Conservation (phyloP, 2,113 vertebrate species). For the Hippocampus zosterae region DNA sequence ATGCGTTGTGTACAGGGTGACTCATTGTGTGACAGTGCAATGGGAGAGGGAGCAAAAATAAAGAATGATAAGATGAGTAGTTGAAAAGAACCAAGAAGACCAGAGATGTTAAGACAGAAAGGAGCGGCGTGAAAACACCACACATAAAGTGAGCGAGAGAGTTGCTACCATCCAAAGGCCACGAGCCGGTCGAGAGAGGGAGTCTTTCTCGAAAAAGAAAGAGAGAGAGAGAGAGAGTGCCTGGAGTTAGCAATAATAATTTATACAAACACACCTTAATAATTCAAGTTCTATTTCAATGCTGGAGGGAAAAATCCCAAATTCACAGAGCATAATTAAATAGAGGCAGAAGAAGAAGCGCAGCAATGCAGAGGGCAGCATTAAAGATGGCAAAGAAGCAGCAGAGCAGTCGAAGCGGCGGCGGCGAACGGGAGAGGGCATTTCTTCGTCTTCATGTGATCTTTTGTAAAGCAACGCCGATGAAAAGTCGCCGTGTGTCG, state of each 20-base stretch:
- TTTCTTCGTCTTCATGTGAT: constrained; percentile 33
- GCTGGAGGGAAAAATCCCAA: constrained; percentile 83
- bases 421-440: constrained; percentile 29
- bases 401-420: constrained; percentile 43
- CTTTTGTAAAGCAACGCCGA: constrained; percentile 68
- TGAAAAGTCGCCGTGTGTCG: constrained; percentile 46
- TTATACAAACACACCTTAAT: constrained; percentile 86
- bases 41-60: constrained; percentile 3
- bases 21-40: constrained; percentile 24
- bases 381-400: constrained; percentile 54
- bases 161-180: constrained; percentile 68
- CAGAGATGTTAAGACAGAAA: constrained; percentile 43
- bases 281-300: constrained; percentile 82
- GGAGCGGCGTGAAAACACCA: constrained; percentile 8
- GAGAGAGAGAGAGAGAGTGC: constrained; percentile 56
- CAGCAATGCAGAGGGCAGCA: constrained; percentile 61
- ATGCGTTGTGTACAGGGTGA: not conserved
- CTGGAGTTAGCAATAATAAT: constrained; percentile 83
- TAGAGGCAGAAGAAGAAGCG: constrained; percentile 66
- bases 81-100: constrained; percentile 23
- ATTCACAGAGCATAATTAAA: constrained; percentile 86
- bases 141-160: constrained; percentile 32
- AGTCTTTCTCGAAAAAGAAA: constrained; percentile 24
- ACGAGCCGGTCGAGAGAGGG: constrained; percentile 49
- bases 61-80: constrained; percentile 34